phyloP scores from a whole-genome alignment of 2,888 invertebrate species.

The Synanthedon vespiformis region DNA sequence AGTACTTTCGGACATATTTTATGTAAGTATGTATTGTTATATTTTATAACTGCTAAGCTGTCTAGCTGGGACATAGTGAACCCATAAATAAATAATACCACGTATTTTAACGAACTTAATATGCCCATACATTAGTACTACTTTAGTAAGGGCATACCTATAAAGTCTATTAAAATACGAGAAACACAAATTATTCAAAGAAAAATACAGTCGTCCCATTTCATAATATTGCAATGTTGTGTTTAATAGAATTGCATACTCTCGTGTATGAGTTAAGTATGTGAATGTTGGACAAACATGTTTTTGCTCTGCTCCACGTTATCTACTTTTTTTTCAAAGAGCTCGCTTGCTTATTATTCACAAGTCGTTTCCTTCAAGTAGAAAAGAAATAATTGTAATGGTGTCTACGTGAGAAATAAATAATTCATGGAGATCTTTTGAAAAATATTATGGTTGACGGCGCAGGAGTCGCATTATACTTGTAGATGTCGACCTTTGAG shows the following conservation, averaged over 20 bases:
- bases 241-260: not conserved
- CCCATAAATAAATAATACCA: too few relatives aligned
- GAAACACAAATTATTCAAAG: too few relatives aligned
- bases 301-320: not conserved
- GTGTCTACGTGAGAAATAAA: slow-evolving; percentile 55
- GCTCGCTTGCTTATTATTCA: slow-evolving; percentile 38
- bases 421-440: slow-evolving; percentile 62
- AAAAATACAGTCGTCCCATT: too few relatives aligned
- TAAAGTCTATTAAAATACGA: too few relatives aligned
- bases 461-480: slow-evolving; percentile 52
- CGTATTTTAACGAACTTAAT: too few relatives aligned
- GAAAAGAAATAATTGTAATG: slow-evolving; percentile 62
- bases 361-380: slow-evolving; percentile 42
- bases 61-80: too few relatives aligned
- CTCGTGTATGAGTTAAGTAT: not conserved
- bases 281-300: not conserved
- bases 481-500: slow-evolving; percentile 43
- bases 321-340: not conserved
- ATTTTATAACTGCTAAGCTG: too few relatives aligned
- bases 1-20: too few relatives aligned
- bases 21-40: too few relatives aligned
- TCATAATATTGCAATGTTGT: too few relatives aligned
- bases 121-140: too few relatives aligned
- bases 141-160: too few relatives aligned
- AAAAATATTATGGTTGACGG: slow-evolving; percentile 54